phyloP scores from a whole-genome alignment of 2,888 invertebrate genomes.

The Elmis aenea region DNA sequence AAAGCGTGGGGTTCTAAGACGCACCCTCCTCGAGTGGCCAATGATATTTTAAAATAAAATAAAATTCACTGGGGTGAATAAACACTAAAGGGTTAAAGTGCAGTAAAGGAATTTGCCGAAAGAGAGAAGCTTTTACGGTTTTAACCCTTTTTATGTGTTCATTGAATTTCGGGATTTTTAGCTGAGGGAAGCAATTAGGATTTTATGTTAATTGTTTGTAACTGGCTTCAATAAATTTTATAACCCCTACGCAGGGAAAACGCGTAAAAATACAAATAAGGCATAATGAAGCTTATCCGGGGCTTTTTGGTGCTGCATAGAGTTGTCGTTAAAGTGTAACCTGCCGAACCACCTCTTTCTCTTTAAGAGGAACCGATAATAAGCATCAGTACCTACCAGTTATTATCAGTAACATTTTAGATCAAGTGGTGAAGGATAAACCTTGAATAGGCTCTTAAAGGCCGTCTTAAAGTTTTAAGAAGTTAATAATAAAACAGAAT shows the following conservation, averaged over 20 bases:
- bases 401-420: too few relatives aligned
- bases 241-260: conserved; percentile 25
- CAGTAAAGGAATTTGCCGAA: conserved; percentile 33
- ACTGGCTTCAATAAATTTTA: conserved; percentile 38
- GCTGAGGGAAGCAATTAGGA: conserved; percentile 38
- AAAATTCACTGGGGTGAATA: conserved; percentile 36
- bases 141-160: conserved; percentile 41
- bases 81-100: conserved; percentile 38
- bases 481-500: too few relatives aligned
- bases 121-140: conserved; percentile 33
- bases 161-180: conserved; percentile 41
- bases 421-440: too few relatives aligned
- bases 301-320: neutral
- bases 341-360: too few relatives aligned
- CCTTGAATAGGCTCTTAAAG: too few relatives aligned
- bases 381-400: too few relatives aligned
- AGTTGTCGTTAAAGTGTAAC: too few relatives aligned
- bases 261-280: conserved; percentile 25
- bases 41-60: conserved; percentile 40
- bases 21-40: conserved; percentile 22
- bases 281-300: conserved; percentile 17
- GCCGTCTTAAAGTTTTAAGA: too few relatives aligned
- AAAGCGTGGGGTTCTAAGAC: conserved; percentile 17
- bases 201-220: conserved; percentile 42
- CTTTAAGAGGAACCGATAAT: too few relatives aligned